Percentiles rank a stretch among this genome's conserved stretches.
These are phyloP conservation scores for Halichoeres trimaculatus DNA, from an alignment of 2,113 vertebrate species.

Conservation along the genomic window DNA sequence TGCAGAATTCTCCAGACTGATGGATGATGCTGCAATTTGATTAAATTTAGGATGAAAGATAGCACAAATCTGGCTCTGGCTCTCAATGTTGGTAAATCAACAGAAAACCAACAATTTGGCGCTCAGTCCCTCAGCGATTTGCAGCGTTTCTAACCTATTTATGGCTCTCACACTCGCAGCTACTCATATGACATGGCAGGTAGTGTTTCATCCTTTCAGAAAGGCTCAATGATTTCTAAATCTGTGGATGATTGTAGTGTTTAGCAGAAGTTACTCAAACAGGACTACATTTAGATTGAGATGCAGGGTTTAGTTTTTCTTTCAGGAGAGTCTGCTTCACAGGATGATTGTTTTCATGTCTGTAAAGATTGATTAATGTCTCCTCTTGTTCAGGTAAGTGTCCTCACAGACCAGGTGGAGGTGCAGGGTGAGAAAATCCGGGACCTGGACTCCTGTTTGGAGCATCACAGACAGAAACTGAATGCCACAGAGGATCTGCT, in stretches of 20 bases:
- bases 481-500: constrained; percentile 94
- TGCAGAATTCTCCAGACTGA: neutral
- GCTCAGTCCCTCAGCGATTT: neutral
- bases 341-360: neutral
- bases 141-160: neutral
- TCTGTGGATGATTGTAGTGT: neutral
- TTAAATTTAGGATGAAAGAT: neutral
- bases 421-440: constrained; percentile 98
- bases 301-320: too few species aligned
- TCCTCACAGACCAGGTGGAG: constrained; percentile 97
- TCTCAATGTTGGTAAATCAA: neutral
- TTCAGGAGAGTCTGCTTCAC: too few species aligned
- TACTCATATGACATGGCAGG: neutral
- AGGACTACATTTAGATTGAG: neutral
- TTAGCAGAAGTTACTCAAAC: neutral
- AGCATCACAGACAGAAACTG: constrained; percentile 93
- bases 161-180: neutral
- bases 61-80: neutral
- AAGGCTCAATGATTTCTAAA: neutral
- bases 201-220: neutral
- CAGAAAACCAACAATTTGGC: neutral
- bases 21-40: neutral
- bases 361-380: neutral
- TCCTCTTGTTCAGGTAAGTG: constrained; percentile 87
- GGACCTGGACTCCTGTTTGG: constrained; percentile 93